Evolutionary conservation across 1,140 invertebrate species (phyloP), one percentile per base, ranked within the genome.

Genomic region (Drosophila eugracilis): DNA sequence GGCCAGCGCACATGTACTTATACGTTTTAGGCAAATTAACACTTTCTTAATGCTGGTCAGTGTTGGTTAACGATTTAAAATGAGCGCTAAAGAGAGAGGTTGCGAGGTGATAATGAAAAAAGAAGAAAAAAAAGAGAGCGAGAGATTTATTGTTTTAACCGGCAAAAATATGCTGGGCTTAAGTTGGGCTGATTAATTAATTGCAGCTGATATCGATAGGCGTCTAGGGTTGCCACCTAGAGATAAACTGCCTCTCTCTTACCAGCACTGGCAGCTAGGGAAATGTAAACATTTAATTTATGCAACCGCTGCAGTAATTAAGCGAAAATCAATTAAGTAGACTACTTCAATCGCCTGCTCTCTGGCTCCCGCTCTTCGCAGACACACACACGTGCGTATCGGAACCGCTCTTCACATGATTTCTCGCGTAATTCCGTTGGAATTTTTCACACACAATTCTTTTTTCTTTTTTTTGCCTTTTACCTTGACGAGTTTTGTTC

Each of bases 211-310:
- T 26, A 44, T 67, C 47, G 45, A 42, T 67, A 50, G 24, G 36
- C 26, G 9, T 4, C 34, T 17, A 42, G 47, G 55, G 78, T 83
- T 83, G 78, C 79, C 78, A 80, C 72, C 65, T 26, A 39, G 10
- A n/a, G n/a, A n/a, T n/a, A n/a, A n/a, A n/a, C 21, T 32, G 28
- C n/a, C 39, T 32, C 3, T 32, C 30, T 32, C 34, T 66, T 65
- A 55, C 32, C 72, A 80, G 60, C 76, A 80, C 80, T 85, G 67
- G 24, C 34, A 37, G 26, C n/a, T n/a, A 24, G 17, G 17, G 28
- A 24, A 44, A 69, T 86, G 80, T 77, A 86, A 86, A 81, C 83
- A 85, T 79, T 85, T 65, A 86, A 86, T 85, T 85, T 85, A 77
- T 85, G 83, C 81, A 81, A 77, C 44, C 44, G 44, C 44, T 47